Evolutionary conservation across 2,113 vertebrate genomes (phyloP), one percentile per base, ranked within the genome.

Genomic region (Jacana jacana): DNA sequence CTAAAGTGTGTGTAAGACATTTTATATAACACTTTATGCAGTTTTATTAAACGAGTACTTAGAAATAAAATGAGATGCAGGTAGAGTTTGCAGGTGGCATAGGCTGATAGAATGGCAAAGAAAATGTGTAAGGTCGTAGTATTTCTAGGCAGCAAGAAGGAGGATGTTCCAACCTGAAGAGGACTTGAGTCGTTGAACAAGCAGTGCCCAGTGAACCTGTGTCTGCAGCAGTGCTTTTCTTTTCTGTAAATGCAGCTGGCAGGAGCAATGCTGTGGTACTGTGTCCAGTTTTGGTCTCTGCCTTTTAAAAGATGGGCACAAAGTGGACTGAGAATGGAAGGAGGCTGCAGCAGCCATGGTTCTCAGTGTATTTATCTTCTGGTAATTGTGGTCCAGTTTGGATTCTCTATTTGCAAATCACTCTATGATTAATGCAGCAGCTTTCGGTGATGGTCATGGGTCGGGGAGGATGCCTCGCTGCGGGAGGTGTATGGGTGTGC

Each of bases 391-490:
- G 40, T n/a, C 65, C 69, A 52, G 60, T 51, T 81, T 44, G 46
- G 11, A 25, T 52, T 86, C 42, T 37, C 27, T 15, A 2, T 25
- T 71, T 85, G 73, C 73, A 79, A 7, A 23, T 8, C 44, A 42
- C 30, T 54, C 30, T 55, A 0, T 48, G 78, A 64, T 66, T 10
- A 48, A 23, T 18, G 18, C 30, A 61, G 35, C 72, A 81, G 77
- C 52, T 79, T 31, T 68, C n/a, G 25, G 52, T 10, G 52, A 1
- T 33, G 0, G 2, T 9, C 3, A 10, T 17, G 69, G 9, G 9
- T 68, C 33, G 5, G 25, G 13, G 79, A 57, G 77, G 64, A 33
- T 19, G 17, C 30, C 60, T 54, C 17, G 5, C 55, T 48, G 37
- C 63, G 24, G 73, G 33, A n/a, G 27, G 2, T 11, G 0, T 40